A percentile compares a stretch with the other conserved stretches of the same genome.
These are phyloP conservation scores for Lepus oiostolus DNA, from an alignment of 2,797 vertebrate species.

Conservation along the genomic window DNA sequence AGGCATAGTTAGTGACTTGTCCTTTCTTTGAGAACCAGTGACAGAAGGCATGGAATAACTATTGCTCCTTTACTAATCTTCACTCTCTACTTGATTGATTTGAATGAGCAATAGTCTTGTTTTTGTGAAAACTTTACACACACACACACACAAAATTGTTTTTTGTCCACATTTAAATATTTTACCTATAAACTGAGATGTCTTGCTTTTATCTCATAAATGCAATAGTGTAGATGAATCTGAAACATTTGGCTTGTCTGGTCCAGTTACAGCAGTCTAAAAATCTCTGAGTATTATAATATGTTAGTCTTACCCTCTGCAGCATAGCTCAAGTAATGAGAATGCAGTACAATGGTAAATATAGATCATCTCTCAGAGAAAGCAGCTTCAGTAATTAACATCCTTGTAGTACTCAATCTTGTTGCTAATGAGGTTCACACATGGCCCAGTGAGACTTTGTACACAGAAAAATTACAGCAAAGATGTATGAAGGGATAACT, in stretches of 20 bases:
- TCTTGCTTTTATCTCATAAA: neutral
- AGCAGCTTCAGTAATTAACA: neutral
- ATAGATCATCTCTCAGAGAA: neutral
- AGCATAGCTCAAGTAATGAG: neutral
- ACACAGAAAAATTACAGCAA: neutral
- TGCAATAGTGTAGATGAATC: neutral
- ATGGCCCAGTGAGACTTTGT: neutral
- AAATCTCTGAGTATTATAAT: neutral
- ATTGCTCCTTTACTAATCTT: neutral
- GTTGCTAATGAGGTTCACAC: neutral
- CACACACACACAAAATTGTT: neutral
- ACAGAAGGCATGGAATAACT: neutral
- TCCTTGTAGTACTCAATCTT: neutral
- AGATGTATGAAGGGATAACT: neutral
- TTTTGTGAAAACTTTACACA: neutral
- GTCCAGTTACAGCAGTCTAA: neutral
- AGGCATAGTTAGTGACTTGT: neutral
- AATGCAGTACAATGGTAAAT: neutral
- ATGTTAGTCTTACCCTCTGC: neutral
- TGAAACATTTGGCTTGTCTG: neutral
- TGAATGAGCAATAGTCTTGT: neutral
- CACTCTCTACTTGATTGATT: neutral
- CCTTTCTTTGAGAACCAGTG: neutral
- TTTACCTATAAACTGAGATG: neutral
- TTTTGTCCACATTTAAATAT: neutral